Base-by-base conservation (phyloP, 2,797 vertebrate species). In the Coranthus polyacanthus region DNA sequence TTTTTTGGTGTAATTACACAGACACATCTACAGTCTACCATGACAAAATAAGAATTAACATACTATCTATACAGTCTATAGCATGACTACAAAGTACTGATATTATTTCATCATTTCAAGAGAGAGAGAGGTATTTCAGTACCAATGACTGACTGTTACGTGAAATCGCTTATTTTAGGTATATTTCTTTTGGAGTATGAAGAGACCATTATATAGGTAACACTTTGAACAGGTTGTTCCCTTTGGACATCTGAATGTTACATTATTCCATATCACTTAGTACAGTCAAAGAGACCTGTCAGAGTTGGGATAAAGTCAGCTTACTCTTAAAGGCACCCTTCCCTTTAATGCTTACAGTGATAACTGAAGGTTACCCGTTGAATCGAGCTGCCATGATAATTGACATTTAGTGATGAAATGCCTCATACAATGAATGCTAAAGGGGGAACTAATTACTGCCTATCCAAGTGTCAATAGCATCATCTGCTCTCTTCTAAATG, bases 331-430 rank as follows among this genome's bases (percentile, higher is more conserved):
- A 91, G 85, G 83, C 85, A 78, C 75, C 59, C 61, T 75, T 84
- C 68, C 42, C 66, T 92, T 84, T 87, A 82, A 84, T 82, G 88
- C 87, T 88, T 82, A 83, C 73, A 83, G 86, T 88, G 82, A 89
- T 87, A 89, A 91, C 72, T 89, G 88, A 89, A 92, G 92, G 92
- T 93, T 91, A 88, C 78, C 71, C 36, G 49, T 78, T 79, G 88
- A 88, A 92, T 75, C 45, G 78, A 83, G 82, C 89, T 61, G 62
- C 89, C 86, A 85, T 82, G 86, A 92, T 93, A 92, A 93, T 92
- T 94, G 93, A 93, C 93, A 94, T 94, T 94, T 93, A 93, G 83
- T 78, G 78, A 89, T 84, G 88, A 89, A 93, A 92, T 82, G 92
- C 78, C 89, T 88, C 68, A 38, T 79, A 87, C 86, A 81, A 78